phyloP scores from a whole-genome alignment of 2,888 invertebrate species.

The Caenorhabditis sp. region DNA sequence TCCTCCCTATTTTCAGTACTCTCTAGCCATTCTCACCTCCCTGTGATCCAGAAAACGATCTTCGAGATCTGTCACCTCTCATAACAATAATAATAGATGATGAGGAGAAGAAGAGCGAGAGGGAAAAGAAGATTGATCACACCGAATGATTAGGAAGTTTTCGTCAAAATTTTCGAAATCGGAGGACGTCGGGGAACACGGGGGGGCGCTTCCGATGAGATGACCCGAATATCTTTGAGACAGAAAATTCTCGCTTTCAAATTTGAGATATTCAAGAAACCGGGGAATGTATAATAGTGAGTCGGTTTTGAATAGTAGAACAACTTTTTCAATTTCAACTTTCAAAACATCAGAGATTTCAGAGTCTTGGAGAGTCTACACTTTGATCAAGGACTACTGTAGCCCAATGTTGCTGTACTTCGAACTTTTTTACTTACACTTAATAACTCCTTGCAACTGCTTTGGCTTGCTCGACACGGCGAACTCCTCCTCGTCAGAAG shows the following conservation, averaged over 20 bases:
- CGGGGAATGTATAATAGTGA: no score
- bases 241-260: background rate
- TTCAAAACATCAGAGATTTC: no score
- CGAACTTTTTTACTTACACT: constrained; percentile 87
- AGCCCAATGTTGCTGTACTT: no score
- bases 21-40: constrained; percentile 11
- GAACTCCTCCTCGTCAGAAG: constrained; percentile 82
- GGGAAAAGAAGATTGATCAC: constrained; percentile 27
- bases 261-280: background rate
- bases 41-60: background rate
- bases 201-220: constrained; percentile 3
- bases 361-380: no score
- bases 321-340: no score
- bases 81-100: constrained; percentile 46
- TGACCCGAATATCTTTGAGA: constrained; percentile 49
- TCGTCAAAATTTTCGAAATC: background rate
- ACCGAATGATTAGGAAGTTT: constrained; percentile 20
- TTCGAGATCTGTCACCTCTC: constrained; percentile 34
- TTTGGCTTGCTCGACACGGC: constrained; percentile 89
- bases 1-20: constrained; percentile 22
- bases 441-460: constrained; percentile 94
- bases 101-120: no score
- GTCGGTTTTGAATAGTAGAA: no score
- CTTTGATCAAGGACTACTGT: no score
- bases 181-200: background rate